phyloP scores from a whole-genome alignment of 1,140 invertebrate genomes.

The Cephus cinctus region DNA sequence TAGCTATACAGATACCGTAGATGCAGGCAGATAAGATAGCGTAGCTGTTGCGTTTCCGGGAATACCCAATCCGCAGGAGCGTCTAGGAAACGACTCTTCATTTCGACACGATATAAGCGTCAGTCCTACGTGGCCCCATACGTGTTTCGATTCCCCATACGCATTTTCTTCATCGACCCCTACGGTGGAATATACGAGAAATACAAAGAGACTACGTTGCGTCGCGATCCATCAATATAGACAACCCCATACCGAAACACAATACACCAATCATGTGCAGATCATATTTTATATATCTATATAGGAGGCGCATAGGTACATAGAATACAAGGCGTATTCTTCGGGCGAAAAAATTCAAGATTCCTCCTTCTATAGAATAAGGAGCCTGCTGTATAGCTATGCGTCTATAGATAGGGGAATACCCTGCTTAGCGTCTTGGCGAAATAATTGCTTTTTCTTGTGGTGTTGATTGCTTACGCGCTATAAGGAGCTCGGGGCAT shows the following conservation, averaged over 20 bases:
- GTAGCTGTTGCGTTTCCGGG: constrained; percentile 2
- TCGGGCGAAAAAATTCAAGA: background rate
- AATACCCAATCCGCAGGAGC: constrained; percentile 8
- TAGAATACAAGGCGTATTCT: background rate
- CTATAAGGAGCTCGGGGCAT: constrained; percentile 9
- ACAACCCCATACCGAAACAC: constrained; percentile 14
- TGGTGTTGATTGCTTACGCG: constrained; percentile 9
- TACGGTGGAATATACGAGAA: constrained; percentile 3
- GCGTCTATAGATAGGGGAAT: no score
- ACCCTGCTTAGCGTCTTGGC: no score
- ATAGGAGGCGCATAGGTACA: no score
- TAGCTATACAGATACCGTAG: no score
- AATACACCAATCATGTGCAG: constrained; percentile 21
- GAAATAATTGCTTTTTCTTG: constrained; percentile 13
- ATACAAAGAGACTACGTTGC: constrained; percentile 18
- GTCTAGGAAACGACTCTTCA: constrained; percentile 16
- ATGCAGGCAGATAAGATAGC: no score
- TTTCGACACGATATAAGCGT: constrained; percentile 15
- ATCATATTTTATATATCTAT: constrained; percentile 24
- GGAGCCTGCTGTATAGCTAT: no score
- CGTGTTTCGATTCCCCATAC: constrained; percentile 5
- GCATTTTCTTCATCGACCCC: no score
- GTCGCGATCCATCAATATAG: constrained; percentile 20
- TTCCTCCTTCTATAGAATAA: constrained; percentile 12
- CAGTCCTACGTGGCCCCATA: constrained; percentile 8